Base-by-base conservation (phyloP, 2,888 invertebrate genomes). In the Allygus modestus region DNA sequence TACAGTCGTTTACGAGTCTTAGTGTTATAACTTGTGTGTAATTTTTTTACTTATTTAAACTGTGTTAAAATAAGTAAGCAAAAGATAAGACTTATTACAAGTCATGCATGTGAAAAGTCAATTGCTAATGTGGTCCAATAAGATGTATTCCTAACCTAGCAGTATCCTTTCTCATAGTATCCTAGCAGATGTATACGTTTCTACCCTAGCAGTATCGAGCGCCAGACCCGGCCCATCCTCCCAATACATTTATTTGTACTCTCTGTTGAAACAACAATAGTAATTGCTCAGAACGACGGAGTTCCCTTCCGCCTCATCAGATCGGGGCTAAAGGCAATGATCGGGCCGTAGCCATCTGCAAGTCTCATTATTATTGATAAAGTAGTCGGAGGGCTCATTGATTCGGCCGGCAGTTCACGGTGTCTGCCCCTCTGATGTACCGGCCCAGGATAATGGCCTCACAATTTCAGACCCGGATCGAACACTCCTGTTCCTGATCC, bases 291-390 rank as follows among this genome's bases (percentile, higher is more conserved):
- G 11, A 54, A 54, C 54, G 65, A 65, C 65, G 15, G 15, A 28
- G 65, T 17, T 31, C 58, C 15, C 65, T 65, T 65, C 65, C 65
- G 65, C 65, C 65, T 65, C 65, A 65, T 65, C 65, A 65, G 65
- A 15, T 65, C 17, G 65, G 65, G 65, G 65, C 65, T 65, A 17
- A 65, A 65, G 65, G 65, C 65, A 65, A 65, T 28, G 28, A 17
- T 46, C 46, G 46, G 37, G 37, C n/a, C 46, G 46, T 23, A 23
- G 12, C 58, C 58, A 58, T 58, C 58, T 58, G 58, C 58, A 23
- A 58, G 65, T 65, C 65, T 65, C 65, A 65, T 65, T 65, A 65
- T 28, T 28, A 17, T 28, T 65, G 65, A 65, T 65, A 28, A 28
- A 65, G 65, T 26, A 17, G 65, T 28, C 65, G 31, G 26, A 26